Percentiles rank a stretch among this genome's conserved stretches.
These are phyloP conservation scores for Brachionus sp. DNA, from an alignment of 1,140 invertebrate species.

Conservation along the genomic window DNA sequence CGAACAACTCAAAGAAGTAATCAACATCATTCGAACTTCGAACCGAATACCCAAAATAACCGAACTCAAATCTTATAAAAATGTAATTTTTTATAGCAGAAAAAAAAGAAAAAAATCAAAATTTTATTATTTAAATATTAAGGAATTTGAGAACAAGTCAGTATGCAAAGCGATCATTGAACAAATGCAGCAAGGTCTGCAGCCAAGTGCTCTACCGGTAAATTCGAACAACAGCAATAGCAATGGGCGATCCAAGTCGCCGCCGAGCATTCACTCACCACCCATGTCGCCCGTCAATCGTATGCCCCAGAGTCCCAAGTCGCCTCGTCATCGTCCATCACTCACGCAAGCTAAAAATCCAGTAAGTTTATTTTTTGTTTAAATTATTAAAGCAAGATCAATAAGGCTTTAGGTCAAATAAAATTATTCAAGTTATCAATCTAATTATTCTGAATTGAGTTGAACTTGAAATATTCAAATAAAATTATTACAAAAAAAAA, in stretches of 20 bases:
- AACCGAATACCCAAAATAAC: conserved; percentile 3
- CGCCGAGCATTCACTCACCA: conserved; percentile 25
- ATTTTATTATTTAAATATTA: neutral
- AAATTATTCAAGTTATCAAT: neutral
- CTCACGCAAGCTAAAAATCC: neutral
- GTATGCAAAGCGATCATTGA: neutral
- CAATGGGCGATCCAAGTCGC: neutral
- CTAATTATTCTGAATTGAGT: neutral
- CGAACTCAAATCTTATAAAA: conserved; percentile 38
- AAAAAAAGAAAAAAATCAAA: neutral
- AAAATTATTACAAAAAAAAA: neutral
- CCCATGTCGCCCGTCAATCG: conserved; percentile 35
- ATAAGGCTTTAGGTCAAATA: neutral
- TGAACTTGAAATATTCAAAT: neutral
- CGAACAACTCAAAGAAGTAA: conserved; percentile 35
- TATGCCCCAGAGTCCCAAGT: conserved; percentile 41
- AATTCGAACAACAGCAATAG: conserved; percentile 14
- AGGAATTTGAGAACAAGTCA: neutral
- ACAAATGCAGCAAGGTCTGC: neutral
- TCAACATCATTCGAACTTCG: neutral
- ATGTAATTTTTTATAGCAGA: neutral
- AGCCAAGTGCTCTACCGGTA: neutral
- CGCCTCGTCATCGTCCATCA: neutral
- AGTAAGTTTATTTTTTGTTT: neutral
- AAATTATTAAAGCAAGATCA: neutral